Base-by-base conservation (phyloP, 2,888 invertebrate species). In the Rutpela maculata region DNA sequence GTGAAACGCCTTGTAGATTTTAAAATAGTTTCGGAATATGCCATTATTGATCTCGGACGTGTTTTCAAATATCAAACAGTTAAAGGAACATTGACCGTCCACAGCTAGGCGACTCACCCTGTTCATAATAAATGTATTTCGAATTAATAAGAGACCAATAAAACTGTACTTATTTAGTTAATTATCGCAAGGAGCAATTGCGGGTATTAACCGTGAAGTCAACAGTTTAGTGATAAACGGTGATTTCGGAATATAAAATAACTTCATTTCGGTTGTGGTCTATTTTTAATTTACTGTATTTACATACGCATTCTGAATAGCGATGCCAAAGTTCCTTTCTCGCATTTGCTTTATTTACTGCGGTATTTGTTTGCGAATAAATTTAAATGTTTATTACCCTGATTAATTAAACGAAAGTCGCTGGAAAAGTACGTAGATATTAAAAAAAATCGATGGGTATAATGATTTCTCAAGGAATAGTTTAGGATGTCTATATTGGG, bases 161-260 rank as follows among this genome's bases (percentile, higher is more conserved):
- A 50, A 50, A 50, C n/a, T n/a, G n/a, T n/a, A 50, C 5, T 6
- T 50, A 43, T 43, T 4, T 50, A n/a, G 50, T 15, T n/a, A 50
- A 50, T 50, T 50, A 50, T 50, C 15, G 50, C n/a, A 50, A 50
- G 43, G 7, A 43, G 11, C 43, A 50, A 50, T 15, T 50, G 50
- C 15, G 5, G 7, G 50, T 50, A 50, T 50, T 50, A n/a, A n/a
- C 1, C 43, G 15, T 43, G 43, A 43, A 12, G 12, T 43, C 2
- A 15, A 15, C 43, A 43, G 12, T 12, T 43, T 43, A 43, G 43
- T 12, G 43, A 43, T 43, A 43, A 43, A 43, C 12, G 50, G n/a
- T n/a, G 50, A 12, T 50, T 50, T 50, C n/a, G n/a, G 50, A 50
- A 50, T 50, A 50, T 50, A 50, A 50, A 50, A 50, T 50, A 50